These are phyloP conservation scores for Zosterops pallidus DNA, from an alignment of 2,113 vertebrate species.

Conservation along the genomic window DNA sequence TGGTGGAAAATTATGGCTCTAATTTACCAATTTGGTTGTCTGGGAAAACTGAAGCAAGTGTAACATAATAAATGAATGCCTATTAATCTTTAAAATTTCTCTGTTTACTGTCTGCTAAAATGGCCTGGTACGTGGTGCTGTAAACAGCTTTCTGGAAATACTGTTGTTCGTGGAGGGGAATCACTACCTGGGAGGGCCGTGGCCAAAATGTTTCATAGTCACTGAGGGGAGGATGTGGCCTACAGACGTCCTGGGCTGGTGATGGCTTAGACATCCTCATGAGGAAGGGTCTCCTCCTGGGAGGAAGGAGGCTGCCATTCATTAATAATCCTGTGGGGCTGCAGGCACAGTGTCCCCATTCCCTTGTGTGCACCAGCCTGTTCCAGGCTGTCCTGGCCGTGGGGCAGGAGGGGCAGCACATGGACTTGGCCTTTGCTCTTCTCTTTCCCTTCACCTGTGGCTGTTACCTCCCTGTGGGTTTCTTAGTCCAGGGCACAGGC, in stretches of 20 bases:
- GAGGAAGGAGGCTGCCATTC: neutral
- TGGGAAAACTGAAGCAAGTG: constrained; percentile 31
- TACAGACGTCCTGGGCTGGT: neutral
- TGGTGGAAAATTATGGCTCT: constrained; percentile 59
- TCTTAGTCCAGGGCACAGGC: neutral
- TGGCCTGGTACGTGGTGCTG: neutral
- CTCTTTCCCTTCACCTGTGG: neutral
- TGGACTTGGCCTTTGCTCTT: neutral
- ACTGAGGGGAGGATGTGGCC: neutral
- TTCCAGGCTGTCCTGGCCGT: neutral
- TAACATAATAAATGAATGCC: constrained; percentile 53
- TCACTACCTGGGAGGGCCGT: neutral
- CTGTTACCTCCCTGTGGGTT: neutral
- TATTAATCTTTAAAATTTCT: constrained; percentile 59
- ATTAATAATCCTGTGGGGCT: neutral
- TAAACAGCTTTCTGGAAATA: neutral
- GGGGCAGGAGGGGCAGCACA: neutral
- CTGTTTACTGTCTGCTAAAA: constrained; percentile 39
- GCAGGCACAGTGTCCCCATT: rapidly evolving
- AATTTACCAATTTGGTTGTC: constrained; percentile 65
- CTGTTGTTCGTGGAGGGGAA: neutral
- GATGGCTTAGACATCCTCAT: neutral
- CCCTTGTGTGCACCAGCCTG: rapidly evolving
- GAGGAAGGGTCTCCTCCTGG: neutral
- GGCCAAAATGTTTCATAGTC: rapidly evolving